Evolutionary conservation across 2,888 invertebrate species (phyloP).

Genomic region (Ypsolopha scabrella): DNA sequence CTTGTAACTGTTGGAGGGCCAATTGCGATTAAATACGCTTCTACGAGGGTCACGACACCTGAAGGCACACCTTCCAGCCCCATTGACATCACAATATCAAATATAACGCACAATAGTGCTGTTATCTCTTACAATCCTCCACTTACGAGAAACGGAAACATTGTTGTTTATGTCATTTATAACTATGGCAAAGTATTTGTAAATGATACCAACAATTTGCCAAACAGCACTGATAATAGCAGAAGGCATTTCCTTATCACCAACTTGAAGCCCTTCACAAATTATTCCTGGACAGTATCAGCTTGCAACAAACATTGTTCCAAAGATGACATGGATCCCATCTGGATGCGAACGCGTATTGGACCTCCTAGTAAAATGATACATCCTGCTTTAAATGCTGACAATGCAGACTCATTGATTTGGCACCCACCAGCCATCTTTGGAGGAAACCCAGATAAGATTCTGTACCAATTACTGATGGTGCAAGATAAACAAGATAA

Average conservation of each 20-base stretch:
- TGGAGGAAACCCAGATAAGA: too few relatives aligned
- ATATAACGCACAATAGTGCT: constrained; percentile 74
- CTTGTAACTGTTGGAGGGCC: constrained; percentile 62
- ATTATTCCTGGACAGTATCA: constrained; percentile 76
- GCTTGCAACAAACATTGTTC: constrained; percentile 81
- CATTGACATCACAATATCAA: constrained; percentile 66
- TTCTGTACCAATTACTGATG: constrained; percentile 67
- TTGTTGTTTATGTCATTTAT: constrained; percentile 75
- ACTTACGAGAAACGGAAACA: constrained; percentile 76
- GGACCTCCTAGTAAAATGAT: constrained; percentile 66
- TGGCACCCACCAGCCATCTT: too few relatives aligned
- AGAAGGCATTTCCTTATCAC: constrained; percentile 28
- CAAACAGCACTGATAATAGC: constrained; percentile 26
- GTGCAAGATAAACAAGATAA: constrained; percentile 33
- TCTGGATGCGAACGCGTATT: constrained; percentile 70
- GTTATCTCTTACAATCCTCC: constrained; percentile 79
- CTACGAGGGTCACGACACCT: constrained; percentile 74
- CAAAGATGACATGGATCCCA: constrained; percentile 46
- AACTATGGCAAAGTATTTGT: constrained; percentile 44
- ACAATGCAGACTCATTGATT: constrained; percentile 26
- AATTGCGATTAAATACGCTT: constrained; percentile 59
- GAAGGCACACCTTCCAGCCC: constrained; percentile 75
- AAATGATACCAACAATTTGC: constrained; percentile 24
- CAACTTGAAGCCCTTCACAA: constrained; percentile 69
- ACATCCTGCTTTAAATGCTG: constrained; percentile 27